Evolutionary conservation across 2,113 vertebrate species (phyloP), one percentile per base, ranked within the genome.

Genomic region (Notothenia rossii): DNA sequence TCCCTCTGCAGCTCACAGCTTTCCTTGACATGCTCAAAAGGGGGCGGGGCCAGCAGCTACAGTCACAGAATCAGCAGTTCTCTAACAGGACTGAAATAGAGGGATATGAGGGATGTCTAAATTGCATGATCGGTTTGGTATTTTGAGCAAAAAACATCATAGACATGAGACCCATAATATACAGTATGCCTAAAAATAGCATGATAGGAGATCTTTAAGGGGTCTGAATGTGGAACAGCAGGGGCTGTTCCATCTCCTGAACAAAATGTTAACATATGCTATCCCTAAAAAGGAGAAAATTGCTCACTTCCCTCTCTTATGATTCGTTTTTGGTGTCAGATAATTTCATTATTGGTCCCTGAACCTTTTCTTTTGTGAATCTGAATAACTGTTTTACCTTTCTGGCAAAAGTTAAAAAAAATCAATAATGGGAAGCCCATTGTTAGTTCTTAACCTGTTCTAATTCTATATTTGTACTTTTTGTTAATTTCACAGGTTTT

Each of bases 401-500:
- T 70, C n/a, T 66, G 13, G 50, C 2, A 9, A 45, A 29, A 51
- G 65, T 33, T 10, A 15, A 56, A 56, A n/a, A 51, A 50, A 29
- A 20, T 0, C 5, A 20, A 48, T 3, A 14, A 17, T 14, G 6
- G 4, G 1, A 1, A 58, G 71, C 2, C 7, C 11, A 20, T 50
- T 60, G 3, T n/a, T 17, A 68, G 11, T 18, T 18, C 12, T 67
- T 46, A 10, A 64, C 4, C n/a, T 22, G 22, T 18, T 40, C 4
- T 54, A 77, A 74, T 63, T 0, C 50, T 69, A 61, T 49, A 49
- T 79, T 79, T 18, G 12, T 45, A 10, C 75, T 77, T 70, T 91
- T 75, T 20, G 51, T 46, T 29, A 29, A 29, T 29, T 95, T 94
- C 14, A 85, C 79, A 99, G 98, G 98, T 60, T 96, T 99, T 65